phyloP scores from a whole-genome alignment of 2,888 invertebrate species.

The Oxytorus armatus region DNA sequence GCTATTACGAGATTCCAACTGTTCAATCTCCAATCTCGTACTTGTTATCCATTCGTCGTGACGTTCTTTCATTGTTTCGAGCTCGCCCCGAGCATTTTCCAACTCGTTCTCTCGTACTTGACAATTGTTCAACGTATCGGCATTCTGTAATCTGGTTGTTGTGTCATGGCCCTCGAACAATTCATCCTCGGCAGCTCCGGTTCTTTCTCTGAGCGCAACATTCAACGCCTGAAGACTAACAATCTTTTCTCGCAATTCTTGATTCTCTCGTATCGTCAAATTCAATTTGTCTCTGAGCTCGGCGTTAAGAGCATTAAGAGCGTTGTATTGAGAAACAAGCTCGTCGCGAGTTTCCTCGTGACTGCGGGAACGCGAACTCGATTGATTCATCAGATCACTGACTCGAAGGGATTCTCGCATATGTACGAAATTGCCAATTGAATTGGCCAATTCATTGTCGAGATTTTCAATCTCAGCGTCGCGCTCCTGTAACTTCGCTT shows the following conservation, averaged over 20 bases:
- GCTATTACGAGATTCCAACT: slow-evolving; percentile 79
- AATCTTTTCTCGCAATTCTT: slow-evolving; percentile 85
- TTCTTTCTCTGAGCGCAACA: slow-evolving; percentile 84
- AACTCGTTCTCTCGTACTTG: slow-evolving; percentile 83
- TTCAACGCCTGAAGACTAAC: slow-evolving; percentile 85
- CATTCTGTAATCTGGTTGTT: slow-evolving; percentile 69
- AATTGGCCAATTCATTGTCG: slow-evolving; percentile 88
- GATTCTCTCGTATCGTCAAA: slow-evolving; percentile 86
- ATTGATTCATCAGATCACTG: slow-evolving; percentile 86
- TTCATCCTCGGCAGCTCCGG: slow-evolving; percentile 74
- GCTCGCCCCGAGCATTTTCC: slow-evolving; percentile 82
- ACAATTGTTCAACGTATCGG: slow-evolving; percentile 64
- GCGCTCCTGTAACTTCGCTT: slow-evolving; percentile 91
- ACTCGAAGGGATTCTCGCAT: slow-evolving; percentile 89
- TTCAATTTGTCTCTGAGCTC: slow-evolving; percentile 87
- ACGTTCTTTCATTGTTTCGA: slow-evolving; percentile 84
- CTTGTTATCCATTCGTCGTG: slow-evolving; percentile 86
- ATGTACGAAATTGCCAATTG: slow-evolving; percentile 87
- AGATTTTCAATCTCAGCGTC: slow-evolving; percentile 91
- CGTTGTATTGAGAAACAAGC: slow-evolving; percentile 87
- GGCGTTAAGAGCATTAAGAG: slow-evolving; percentile 88
- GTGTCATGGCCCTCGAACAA: slow-evolving; percentile 69
- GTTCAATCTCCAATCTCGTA: slow-evolving; percentile 83
- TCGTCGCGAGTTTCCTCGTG: slow-evolving; percentile 86
- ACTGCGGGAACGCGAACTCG: slow-evolving; percentile 81